A percentile compares a stretch with the other conserved stretches of the same genome.
Conservation (phyloP, 2,888 invertebrate species). For the Nomada ferruginata region DNA sequence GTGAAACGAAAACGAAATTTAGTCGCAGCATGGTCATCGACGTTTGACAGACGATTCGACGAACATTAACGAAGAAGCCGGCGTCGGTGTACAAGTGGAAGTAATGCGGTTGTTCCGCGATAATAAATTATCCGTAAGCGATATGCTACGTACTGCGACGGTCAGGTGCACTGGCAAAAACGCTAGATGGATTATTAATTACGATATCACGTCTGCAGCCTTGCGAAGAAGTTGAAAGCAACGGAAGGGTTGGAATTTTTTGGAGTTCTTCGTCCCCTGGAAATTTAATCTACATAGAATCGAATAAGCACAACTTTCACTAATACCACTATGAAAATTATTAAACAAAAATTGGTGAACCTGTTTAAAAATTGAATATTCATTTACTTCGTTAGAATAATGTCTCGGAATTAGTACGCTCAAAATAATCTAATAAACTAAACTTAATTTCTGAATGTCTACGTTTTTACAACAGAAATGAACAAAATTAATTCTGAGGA, state of each 20-base stretch:
- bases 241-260: slow-evolving; percentile 23
- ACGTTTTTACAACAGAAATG: too few relatives aligned
- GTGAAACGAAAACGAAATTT: slow-evolving; percentile 4
- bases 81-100: slow-evolving; percentile 55
- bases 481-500: too few relatives aligned
- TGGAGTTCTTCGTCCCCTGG: background rate
- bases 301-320: background rate
- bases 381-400: background rate
- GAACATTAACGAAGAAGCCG: slow-evolving; percentile 58
- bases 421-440: too few relatives aligned
- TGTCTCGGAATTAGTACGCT: background rate
- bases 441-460: too few relatives aligned
- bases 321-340: background rate
- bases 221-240: slow-evolving; percentile 4
- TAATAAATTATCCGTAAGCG: slow-evolving; percentile 78
- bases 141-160: slow-evolving; percentile 64
- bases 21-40: slow-evolving; percentile 31
- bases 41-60: slow-evolving; percentile 58
- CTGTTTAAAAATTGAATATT: background rate
- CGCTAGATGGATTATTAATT: slow-evolving; percentile 81
- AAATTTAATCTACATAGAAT: slow-evolving; percentile 3
- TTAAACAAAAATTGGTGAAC: background rate
- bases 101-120: slow-evolving; percentile 72
- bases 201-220: slow-evolving; percentile 66
- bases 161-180: slow-evolving; percentile 72